These are phyloP conservation scores for Nycticorax nycticorax DNA, from an alignment of 2,113 vertebrate genomes.

Conservation along the genomic window DNA sequence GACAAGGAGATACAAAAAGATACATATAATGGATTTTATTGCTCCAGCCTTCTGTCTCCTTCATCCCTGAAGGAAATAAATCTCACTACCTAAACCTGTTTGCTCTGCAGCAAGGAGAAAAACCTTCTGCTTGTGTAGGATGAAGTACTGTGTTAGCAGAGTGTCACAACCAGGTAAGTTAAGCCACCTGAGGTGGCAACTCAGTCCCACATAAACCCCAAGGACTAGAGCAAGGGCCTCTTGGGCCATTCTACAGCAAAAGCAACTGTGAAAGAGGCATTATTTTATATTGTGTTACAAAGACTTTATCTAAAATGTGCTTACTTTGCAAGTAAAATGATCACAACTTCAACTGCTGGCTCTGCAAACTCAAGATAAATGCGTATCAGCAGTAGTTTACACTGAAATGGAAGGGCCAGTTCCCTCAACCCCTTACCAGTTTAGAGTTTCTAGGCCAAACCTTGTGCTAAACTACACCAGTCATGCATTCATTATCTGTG, in stretches of 20 bases:
- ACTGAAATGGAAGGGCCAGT: not conserved
- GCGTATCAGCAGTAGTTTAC: not conserved
- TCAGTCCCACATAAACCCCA: not conserved
- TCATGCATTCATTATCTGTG: not conserved
- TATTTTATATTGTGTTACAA: not conserved
- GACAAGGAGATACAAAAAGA: slow-evolving; percentile 69
- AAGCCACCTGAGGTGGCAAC: not conserved
- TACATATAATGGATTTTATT: slow-evolving; percentile 70
- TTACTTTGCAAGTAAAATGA: not conserved
- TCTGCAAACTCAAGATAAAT: not conserved
- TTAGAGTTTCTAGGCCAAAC: not conserved
- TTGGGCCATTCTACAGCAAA: not conserved
- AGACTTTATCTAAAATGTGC: not conserved
- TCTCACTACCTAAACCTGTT: slow-evolving; percentile 15
- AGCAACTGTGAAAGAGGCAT: not conserved
- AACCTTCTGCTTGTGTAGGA: not conserved
- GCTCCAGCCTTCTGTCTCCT: not conserved
- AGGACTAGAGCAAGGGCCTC: not conserved
- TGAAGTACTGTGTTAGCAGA: not conserved
- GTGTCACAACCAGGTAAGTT: not conserved
- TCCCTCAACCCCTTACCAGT: not conserved
- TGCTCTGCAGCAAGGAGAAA: slow-evolving; percentile 25
- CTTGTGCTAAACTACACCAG: not conserved
- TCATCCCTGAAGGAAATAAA: not conserved
- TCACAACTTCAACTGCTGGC: not conserved